Evolutionary conservation across 2,888 invertebrate species (phyloP).

Genomic region (Desoria tigrina): DNA sequence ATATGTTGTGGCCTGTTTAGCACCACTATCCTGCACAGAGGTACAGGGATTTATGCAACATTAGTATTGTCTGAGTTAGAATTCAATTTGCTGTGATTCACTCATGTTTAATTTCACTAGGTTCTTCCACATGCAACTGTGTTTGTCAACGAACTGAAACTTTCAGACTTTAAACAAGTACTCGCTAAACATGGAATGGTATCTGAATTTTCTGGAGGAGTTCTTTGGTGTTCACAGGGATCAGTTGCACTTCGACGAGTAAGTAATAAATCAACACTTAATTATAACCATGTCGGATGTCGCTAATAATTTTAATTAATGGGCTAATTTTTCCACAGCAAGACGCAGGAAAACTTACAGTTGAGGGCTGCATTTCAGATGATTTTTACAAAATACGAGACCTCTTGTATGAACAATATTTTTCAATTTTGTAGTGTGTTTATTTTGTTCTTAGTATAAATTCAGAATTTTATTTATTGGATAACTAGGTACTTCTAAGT

Average conservation of each 20-base stretch:
- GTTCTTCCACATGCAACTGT: slow-evolving; percentile 75
- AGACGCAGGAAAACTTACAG: slow-evolving; percentile 85
- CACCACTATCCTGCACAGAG: neutral
- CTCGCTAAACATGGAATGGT: slow-evolving; percentile 72
- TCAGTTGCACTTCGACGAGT: slow-evolving; percentile 84
- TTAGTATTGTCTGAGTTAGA: neutral
- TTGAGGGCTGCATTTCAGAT: slow-evolving; percentile 91
- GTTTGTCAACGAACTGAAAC: slow-evolving; percentile 88
- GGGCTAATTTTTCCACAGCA: slow-evolving; percentile 64
- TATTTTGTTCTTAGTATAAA: too few species aligned
- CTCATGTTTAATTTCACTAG: slow-evolving; percentile 54
- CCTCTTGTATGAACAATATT: slow-evolving; percentile 90
- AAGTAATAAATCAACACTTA: slow-evolving; percentile 51
- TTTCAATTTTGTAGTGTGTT: slow-evolving; percentile 92
- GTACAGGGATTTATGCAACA: neutral
- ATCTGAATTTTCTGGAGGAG: slow-evolving; percentile 87
- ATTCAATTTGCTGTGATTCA: neutral
- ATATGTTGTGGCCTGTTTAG: neutral
- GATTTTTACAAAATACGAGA: slow-evolving; percentile 93
- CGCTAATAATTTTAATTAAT: neutral
- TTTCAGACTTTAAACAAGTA: slow-evolving; percentile 86
- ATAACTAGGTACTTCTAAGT: slow-evolving; percentile 17
- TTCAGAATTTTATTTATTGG: too few species aligned
- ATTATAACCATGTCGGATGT: neutral
- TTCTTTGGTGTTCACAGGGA: slow-evolving; percentile 90